phyloP scores from a whole-genome alignment of 2,888 invertebrate genomes.

The Euzetes globulus region DNA sequence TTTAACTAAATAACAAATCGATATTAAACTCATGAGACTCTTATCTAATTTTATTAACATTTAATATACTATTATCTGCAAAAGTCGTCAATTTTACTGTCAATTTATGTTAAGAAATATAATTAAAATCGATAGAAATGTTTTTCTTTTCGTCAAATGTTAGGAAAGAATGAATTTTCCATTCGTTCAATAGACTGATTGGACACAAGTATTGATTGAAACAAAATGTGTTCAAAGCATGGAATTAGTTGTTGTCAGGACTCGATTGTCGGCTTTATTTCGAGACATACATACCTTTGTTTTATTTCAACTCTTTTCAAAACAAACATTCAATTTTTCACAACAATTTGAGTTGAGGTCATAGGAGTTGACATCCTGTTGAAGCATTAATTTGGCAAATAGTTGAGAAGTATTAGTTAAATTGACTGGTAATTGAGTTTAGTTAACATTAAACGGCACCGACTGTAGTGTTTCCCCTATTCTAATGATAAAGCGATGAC shows the following conservation, averaged over 20 bases:
- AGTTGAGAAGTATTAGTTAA: background rate
- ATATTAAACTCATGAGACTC: background rate
- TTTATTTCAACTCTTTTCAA: too few relatives aligned
- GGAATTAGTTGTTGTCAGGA: too few relatives aligned
- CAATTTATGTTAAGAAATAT: background rate
- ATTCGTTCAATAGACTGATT: background rate
- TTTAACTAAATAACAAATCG: background rate
- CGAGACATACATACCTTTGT: too few relatives aligned
- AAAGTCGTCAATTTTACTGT: background rate
- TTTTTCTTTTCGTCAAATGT: background rate
- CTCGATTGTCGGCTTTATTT: too few relatives aligned
- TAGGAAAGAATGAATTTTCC: background rate
- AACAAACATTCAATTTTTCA: too few relatives aligned
- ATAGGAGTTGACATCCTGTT: too few relatives aligned
- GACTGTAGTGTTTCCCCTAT: conserved; percentile 11
- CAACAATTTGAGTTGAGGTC: too few relatives aligned
- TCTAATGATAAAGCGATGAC: conserved; percentile 20
- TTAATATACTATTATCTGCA: background rate
- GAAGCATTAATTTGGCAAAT: background rate
- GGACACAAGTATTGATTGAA: background rate
- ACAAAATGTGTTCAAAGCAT: too few relatives aligned
- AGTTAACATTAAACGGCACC: background rate
- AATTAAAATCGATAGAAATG: background rate
- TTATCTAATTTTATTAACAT: background rate
- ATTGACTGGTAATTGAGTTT: background rate